phyloP scores from a whole-genome alignment of 2,888 invertebrate genomes.

The Salpingus planirostris region DNA sequence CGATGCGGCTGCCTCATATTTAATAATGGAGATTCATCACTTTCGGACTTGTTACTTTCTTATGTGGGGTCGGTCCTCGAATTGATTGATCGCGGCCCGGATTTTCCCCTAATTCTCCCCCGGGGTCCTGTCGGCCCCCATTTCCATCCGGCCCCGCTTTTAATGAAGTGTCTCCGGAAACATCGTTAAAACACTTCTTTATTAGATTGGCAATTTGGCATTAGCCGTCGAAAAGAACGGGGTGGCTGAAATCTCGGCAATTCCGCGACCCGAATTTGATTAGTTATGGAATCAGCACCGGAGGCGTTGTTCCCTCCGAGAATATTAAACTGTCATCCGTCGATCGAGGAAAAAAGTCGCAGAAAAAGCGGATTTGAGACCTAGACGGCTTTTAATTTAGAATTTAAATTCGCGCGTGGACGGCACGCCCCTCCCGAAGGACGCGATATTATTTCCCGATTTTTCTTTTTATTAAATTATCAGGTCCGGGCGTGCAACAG shows the following conservation, averaged over 20 bases:
- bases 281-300: conserved; percentile 32
- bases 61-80: too few species aligned
- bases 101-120: too few species aligned
- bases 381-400: conserved; percentile 30
- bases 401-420: conserved; percentile 13
- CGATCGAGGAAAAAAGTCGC: conserved; percentile 20
- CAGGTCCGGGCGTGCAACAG: conserved; percentile 21
- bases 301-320: conserved; percentile 25
- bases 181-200: conserved; percentile 33
- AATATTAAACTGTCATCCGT: conserved; percentile 32
- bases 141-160: too few species aligned
- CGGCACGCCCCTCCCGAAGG: conserved; percentile 3
- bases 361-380: conserved; percentile 15
- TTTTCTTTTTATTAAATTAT: conserved; percentile 24
- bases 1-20: too few species aligned
- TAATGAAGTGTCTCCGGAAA: conserved; percentile 34
- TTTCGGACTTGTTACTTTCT: too few species aligned
- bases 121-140: too few species aligned
- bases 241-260: conserved; percentile 22
- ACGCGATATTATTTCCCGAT: conserved; percentile 20
- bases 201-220: conserved; percentile 37
- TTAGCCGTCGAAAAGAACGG: conserved; percentile 25
- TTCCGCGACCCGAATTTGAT: conserved; percentile 33
- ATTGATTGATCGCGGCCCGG: too few species aligned
- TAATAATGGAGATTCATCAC: too few species aligned